phyloP scores from a whole-genome alignment of 2,888 invertebrate genomes.

The Plutella xylostella region DNA sequence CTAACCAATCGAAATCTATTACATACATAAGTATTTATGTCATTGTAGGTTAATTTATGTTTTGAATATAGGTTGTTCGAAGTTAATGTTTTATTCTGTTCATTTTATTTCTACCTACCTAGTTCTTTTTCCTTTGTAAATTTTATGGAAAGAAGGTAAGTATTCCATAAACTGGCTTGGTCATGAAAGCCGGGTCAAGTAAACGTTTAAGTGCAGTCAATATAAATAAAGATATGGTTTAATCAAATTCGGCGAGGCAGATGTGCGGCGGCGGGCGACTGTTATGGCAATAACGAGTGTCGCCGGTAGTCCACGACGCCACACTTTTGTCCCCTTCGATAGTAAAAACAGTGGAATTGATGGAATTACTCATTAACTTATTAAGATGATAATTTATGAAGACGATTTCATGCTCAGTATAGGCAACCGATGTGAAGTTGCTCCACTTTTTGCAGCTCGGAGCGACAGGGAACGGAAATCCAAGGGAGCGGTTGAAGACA shows the following conservation, averaged over 20 bases:
- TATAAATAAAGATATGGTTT: slow-evolving; percentile 65
- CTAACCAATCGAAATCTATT: no score
- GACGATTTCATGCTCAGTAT: slow-evolving; percentile 51
- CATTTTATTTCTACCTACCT: no score
- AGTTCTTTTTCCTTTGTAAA: no score
- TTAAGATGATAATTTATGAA: slow-evolving; percentile 66
- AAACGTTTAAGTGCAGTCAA: slow-evolving; percentile 39
- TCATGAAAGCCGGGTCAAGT: no score
- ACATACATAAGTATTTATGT: no score
- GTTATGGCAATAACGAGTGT: slow-evolving; percentile 57
- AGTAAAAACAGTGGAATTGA: slow-evolving; percentile 56
- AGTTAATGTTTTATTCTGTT: no score
- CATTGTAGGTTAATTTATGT: no score
- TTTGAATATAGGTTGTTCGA: no score
- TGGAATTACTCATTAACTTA: slow-evolving; percentile 64
- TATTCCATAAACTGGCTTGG: no score
- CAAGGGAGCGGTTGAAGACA: slow-evolving; percentile 2
- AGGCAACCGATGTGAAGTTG: slow-evolving; percentile 28
- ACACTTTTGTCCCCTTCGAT: slow-evolving; percentile 30
- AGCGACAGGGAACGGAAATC: not conserved
- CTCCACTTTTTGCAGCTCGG: slow-evolving; percentile 23
- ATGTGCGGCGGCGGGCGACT: slow-evolving; percentile 38
- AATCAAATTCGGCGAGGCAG: slow-evolving; percentile 68
- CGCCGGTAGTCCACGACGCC: slow-evolving; percentile 34
- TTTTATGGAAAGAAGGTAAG: no score